phyloP scores from a whole-genome alignment of 64 coral and sea anemone species.

The Astreopora myriophthalma region DNA sequence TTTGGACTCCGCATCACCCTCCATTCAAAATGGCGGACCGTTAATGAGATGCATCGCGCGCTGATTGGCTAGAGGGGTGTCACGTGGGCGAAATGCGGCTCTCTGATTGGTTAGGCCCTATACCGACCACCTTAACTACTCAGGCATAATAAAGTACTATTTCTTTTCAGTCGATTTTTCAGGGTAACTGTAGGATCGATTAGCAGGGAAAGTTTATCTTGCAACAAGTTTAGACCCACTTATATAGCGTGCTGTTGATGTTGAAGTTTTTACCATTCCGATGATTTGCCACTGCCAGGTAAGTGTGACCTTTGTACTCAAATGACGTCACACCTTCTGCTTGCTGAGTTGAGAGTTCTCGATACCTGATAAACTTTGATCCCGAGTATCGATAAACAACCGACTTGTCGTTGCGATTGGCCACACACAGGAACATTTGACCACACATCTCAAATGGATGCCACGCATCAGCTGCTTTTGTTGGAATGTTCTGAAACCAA shows the following conservation, averaged over 20 bases:
- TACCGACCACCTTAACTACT: too few relatives aligned
- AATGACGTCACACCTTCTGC: not conserved
- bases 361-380: not conserved
- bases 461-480: too few relatives aligned
- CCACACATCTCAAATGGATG: not conserved
- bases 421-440: not conserved
- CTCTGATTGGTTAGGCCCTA: too few relatives aligned
- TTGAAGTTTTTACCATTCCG: not conserved
- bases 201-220: too few relatives aligned
- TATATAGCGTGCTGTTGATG: constrained; percentile 40
- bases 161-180: too few relatives aligned
- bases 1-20: too few relatives aligned
- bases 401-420: not conserved
- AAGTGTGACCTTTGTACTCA: not conserved
- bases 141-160: too few relatives aligned
- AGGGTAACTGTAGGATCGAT: too few relatives aligned
- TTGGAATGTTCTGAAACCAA: not conserved
- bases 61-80: too few relatives aligned
- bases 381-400: not conserved
- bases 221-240: not conserved
- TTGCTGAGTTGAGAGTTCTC: not conserved
- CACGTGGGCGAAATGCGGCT: too few relatives aligned
- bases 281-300: not conserved
- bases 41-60: too few relatives aligned
- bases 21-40: too few relatives aligned